phyloP scores from a whole-genome alignment of 2,797 vertebrate species.

The Rhinophrynus dorsalis region DNA sequence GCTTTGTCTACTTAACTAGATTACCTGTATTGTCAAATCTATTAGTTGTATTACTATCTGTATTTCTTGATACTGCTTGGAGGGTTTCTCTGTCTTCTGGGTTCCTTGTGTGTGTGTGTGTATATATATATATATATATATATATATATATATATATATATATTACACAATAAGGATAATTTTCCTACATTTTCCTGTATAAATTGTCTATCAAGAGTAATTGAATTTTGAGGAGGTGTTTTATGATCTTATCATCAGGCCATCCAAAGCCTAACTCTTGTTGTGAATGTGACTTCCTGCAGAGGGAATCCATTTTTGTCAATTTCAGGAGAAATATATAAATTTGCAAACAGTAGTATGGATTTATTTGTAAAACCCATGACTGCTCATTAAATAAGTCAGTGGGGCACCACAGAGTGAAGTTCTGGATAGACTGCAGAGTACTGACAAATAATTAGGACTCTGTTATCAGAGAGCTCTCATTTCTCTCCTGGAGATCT shows the following conservation, averaged over 20 bases:
- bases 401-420: slow-evolving; percentile 28
- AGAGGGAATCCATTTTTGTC: slow-evolving; percentile 24
- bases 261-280: slow-evolving; percentile 1
- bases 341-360: slow-evolving; percentile 27
- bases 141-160: too few species aligned
- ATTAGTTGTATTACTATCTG: too few species aligned
- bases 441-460: slow-evolving; percentile 30
- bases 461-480: not conserved
- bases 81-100: too few species aligned
- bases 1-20: too few species aligned
- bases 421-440: slow-evolving; percentile 19
- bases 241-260: not conserved
- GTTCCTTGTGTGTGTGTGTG: too few species aligned
- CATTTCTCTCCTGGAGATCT: not conserved
- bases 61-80: too few species aligned
- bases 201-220: too few species aligned
- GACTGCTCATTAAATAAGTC: slow-evolving; percentile 28
- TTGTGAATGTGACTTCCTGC: slow-evolving; percentile 6
- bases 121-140: too few species aligned
- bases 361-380: slow-evolving; percentile 33
- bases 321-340: slow-evolving; percentile 28
- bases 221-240: too few species aligned
- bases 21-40: too few species aligned
- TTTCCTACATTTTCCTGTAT: too few species aligned
- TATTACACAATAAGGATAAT: too few species aligned